Base-by-base conservation (phyloP, 2,113 vertebrate species). In the Caracal caracal region DNA sequence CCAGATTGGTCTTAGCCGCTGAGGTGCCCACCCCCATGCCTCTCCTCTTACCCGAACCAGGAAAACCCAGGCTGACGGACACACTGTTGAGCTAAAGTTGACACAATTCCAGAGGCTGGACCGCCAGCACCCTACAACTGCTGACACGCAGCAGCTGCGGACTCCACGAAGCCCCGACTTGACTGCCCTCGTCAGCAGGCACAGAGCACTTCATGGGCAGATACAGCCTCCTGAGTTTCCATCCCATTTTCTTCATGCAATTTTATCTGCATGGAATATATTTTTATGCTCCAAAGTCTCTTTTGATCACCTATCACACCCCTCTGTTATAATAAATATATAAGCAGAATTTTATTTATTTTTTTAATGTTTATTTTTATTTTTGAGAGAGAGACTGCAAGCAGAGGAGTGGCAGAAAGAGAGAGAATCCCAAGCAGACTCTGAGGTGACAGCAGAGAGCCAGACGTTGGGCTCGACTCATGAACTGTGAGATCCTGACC, bases 51-150 rank as follows among this genome's bases (percentile, higher is more conserved):
- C 6, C 37, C 3, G 82, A 65, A 26, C 43, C 49, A 10, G 28
- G 47, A 56, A 70, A 47, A 35, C 24, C 47, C 15, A 10, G 13
- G 35, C 16, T 3, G 2, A 16, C 15, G 10, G 59, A 30, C 24
- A 5, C 13, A 65, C 5, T 17, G 19, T 3, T 19, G 16, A 11
- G 70, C 47, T 15, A 26, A 12, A 13, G 43, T 28, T 56, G 13
- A n/a, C 0, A 12, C 10, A 66, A 5, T 2, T 2, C 8, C 61
- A 30, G 73, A 40, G 47, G 47, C 0, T 19, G 1, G 0, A 6
- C 0, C 19, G 6, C 47, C 16, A 11, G 59, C 47, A 24, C 5
- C 26, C 51, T 0, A 28, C 1, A 28, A n/a, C 9, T 20, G 16
- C 1, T 7, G 10, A 86, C 30, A 19, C 2, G 51, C 15, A 19